Base-by-base conservation (phyloP, 1,140 invertebrate genomes). In the Hermetia illucens region DNA sequence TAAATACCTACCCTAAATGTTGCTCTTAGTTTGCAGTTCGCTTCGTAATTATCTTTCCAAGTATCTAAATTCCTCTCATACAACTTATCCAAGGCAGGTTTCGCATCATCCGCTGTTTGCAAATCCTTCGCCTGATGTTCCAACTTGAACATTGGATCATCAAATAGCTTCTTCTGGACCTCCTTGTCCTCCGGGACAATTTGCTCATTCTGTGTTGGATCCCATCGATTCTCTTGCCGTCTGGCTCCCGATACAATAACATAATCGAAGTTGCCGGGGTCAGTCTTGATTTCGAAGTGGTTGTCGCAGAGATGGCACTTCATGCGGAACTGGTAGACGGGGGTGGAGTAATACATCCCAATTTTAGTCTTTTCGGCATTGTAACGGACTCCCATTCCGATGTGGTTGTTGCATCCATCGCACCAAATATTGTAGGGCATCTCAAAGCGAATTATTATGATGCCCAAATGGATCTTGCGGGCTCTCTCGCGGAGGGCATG, bases 361-460 rank as follows among this genome's bases (percentile, higher is more conserved):
- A 94, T 73, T 72, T 98, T 99, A 5, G 75, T 92, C 63, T 99
- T 99, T 58, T 99, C 94, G 4, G 96, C 94, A 69, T 99, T 99
- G 57, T 98, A 99, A 38, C 89, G 70, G 1, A 99, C 95, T 17
- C 96, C 94, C 91, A 96, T 98, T 18, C 93, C 96, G 46, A 99
- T 93, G 57, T 97, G 95, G 68, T 95, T 98, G 36, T 83, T 79
- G 61, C 96, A 99, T 20, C 93, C 93, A 35, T 92, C 82, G 52
- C 93, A 97, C 93, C 93, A 99, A 46, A 99, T 98, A 64, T 99
- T 99, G 51, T 94, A 99, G 1, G 96, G 96, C 92, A 99, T 95
- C 68, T 99, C 96, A 76, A 99, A 99, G 39, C 94, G 75, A 45
- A 99, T 97, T 33, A 98, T 93, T 24, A 98, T 75, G 44, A 99